These are phyloP conservation scores for Phylloscopus trochiloides DNA, from an alignment of 2,113 vertebrate genomes.

Conservation along the genomic window DNA sequence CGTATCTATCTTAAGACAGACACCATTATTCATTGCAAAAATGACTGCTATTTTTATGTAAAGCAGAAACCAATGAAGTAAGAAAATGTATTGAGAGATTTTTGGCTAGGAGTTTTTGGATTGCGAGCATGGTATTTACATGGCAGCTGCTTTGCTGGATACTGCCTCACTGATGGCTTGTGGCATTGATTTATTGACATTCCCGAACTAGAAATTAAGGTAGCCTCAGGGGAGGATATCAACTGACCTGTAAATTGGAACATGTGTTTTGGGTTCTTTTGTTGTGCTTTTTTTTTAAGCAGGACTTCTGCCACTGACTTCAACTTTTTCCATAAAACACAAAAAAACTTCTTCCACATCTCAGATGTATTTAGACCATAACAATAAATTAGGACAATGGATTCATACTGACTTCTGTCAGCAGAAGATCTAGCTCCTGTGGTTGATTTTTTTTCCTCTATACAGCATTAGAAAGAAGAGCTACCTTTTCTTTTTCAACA, in stretches of 20 bases:
- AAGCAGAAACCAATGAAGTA: slow-evolving; percentile 10
- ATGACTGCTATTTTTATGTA: neutral
- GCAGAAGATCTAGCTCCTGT: neutral
- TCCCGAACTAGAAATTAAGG: neutral
- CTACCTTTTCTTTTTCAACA: neutral
- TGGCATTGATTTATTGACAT: slow-evolving; percentile 31
- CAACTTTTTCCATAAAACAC: neutral
- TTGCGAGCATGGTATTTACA: neutral
- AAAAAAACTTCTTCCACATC: neutral
- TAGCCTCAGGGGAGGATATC: slow-evolving; percentile 33
- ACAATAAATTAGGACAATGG: slow-evolving; percentile 9
- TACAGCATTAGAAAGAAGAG: neutral
- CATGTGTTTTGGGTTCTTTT: slow-evolving; percentile 20
- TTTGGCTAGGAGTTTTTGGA: neutral
- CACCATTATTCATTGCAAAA: slow-evolving; percentile 4
- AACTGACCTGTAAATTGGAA: slow-evolving; percentile 45
- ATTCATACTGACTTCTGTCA: neutral
- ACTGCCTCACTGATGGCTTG: neutral
- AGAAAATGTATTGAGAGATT: slow-evolving; percentile 10
- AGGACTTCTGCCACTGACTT: neutral
- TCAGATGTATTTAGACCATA: neutral
- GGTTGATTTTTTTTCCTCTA: neutral
- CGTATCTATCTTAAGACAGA: neutral
- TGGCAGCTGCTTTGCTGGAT: slow-evolving; percentile 2
- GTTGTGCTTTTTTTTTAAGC: neutral